Evolutionary conservation across 1,140 invertebrate species (phyloP), one percentile per base, ranked within the genome.

Genomic region (Bombus pyrosoma): DNA sequence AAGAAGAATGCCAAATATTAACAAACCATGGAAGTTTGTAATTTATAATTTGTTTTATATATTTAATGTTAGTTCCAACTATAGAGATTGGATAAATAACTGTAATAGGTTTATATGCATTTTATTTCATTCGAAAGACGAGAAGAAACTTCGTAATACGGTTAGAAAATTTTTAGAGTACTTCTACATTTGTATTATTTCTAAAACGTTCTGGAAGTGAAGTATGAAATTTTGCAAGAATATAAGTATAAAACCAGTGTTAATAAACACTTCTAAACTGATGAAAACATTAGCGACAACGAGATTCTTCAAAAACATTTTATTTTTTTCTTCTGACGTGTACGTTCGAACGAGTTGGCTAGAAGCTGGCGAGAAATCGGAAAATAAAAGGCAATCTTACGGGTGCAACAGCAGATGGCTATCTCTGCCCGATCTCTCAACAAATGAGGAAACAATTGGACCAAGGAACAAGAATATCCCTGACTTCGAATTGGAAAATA

Each of bases 381-480:
- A 64, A 79, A 89, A 86, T 86, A 89, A 89, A 88, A 82, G 69
- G 71, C 79, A 88, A 89, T 86, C 85, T 89, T 83, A 37, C 39
- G 47, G 53, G 12, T 32, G 87, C 80, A 86, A 79, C 53, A 59
- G 75, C 68, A 6, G 57, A 73, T 76, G 72, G 66, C 47, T 74
- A 78, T 74, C 66, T 80, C 53, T 71, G 25, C 43, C 32, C 71
- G 64, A 43, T 43, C 1, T 43, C 1, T 39, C 37, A 53, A 78
- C 22, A 68, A 78, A 79, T 43, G 76, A 80, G 83, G 32, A 85
- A 85, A 64, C 71, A 76, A 75, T 75, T 82, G 87, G 69, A 41
- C 64, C 13, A 47, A 25, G 59, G n/a, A 53, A 82, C 59, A n/a
- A 75, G 74, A 83, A 86, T 75, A 75, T 71, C 47, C 18, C 39